Conservation (phyloP, 2,113 vertebrate genomes). For the Gymnarchus niloticus region DNA sequence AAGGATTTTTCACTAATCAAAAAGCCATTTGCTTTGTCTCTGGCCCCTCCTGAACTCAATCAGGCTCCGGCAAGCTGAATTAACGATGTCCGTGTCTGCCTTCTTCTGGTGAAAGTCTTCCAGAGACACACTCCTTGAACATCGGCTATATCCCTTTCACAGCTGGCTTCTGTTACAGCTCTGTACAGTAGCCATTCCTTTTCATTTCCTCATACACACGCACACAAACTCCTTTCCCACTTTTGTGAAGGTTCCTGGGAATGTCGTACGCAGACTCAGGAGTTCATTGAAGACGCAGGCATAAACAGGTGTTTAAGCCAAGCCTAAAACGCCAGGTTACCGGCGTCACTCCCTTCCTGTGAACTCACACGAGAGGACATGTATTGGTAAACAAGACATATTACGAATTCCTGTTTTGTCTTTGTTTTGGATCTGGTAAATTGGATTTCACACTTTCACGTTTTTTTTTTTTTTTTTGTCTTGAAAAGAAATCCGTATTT, state of each 20-base stretch:
- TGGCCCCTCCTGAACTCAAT: constrained; percentile 21
- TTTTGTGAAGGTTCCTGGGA: constrained; percentile 63
- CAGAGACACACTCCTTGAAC: background rate
- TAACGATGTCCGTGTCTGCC: background rate
- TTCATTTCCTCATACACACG: constrained; percentile 55
- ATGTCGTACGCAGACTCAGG: constrained; percentile 49
- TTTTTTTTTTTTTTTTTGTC: background rate
- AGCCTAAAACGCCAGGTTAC: background rate
- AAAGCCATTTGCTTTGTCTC: constrained; percentile 24
- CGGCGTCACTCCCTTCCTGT: background rate
- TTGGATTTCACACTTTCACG: background rate
- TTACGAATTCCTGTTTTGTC: background rate
- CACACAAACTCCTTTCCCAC: constrained; percentile 24
- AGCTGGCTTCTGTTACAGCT: constrained; percentile 71
- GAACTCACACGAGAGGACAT: background rate
- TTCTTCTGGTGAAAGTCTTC: background rate
- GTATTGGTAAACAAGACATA: background rate
- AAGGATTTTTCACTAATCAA: constrained; percentile 24
- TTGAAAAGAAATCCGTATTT: constrained; percentile 49
- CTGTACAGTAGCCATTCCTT: constrained; percentile 64
- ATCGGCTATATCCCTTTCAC: constrained; percentile 50
- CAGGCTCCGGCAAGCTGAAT: constrained; percentile 9
- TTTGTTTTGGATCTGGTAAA: background rate
- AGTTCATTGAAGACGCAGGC: constrained; percentile 59
- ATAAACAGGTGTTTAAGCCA: constrained; percentile 50